Base-by-base conservation (phyloP, 2,113 vertebrate species). In the Solea senegalensis region DNA sequence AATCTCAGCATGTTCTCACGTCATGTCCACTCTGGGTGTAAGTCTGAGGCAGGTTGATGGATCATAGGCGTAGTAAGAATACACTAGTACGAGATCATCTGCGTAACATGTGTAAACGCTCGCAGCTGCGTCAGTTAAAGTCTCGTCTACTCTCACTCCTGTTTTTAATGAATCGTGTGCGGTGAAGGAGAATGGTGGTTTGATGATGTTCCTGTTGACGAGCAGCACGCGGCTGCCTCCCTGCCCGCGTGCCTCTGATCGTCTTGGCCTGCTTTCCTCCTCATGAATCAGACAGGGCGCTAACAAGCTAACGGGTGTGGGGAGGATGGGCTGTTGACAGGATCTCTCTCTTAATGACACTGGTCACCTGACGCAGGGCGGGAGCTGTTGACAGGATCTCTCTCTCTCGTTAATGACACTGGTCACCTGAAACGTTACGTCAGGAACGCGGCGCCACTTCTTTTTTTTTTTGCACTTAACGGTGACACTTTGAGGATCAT, bases 181-280 rank as follows among this genome's bases (percentile, higher is more conserved):
- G 74, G 57, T 43, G 11, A 9, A 60, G 13, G 27, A 62, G 11
- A 63, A 45, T 16, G 43, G 43, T 11, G 57, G 5, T 34, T 34
- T 34, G 34, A 34, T 34, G 34, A 34, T 34, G 34, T 34, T 34
- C 34, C 5, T 76, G 75, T 80, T 86, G 86, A 85, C 83, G 80
- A 63, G 68, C 61, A 34, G 14, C 9, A 49, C 69, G 75, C 65
- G 79, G 40, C 74, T 65, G 72, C 34, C 44, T 65, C 26, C 5
- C 34, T 34, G 34, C 34, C 3, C 5, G 34, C 5, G 34, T 34
- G 34, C 21, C 21, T 48, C 3, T 1, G 74, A 65, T 34, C 0
- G 48, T 54, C 70, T 10, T 14, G 45, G 45, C 15, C 45, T 1
- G 26, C 39, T 2, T 64, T 76, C 10, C 13, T 77, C 53, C 46